These are phyloP conservation scores for Catostylus mosaicus DNA, from an alignment of 30 jellyfish, hydroid and myxozoan genomes.

Conservation along the genomic window DNA sequence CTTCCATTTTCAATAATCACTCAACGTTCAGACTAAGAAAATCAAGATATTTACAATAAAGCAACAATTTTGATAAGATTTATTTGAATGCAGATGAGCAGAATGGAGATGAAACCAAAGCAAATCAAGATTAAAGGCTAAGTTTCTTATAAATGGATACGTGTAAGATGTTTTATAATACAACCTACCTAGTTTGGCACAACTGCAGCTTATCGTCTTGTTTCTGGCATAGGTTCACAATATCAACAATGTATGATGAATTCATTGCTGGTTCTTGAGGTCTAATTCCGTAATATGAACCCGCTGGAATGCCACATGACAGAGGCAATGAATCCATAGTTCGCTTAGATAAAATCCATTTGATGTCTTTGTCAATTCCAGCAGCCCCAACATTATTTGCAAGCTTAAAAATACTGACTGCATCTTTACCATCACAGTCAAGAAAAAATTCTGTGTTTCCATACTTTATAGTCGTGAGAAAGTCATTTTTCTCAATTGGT, in stretches of 20 bases:
- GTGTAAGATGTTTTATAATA: too few relatives aligned
- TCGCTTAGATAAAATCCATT: conserved; percentile 29
- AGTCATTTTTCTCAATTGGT: background rate
- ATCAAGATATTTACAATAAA: too few relatives aligned
- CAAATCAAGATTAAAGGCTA: too few relatives aligned
- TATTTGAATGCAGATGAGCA: too few relatives aligned
- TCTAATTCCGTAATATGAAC: background rate
- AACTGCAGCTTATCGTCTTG: background rate
- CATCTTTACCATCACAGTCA: conserved; percentile 18
- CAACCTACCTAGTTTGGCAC: background rate
- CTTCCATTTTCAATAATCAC: too few relatives aligned
- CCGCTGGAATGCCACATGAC: conserved; percentile 8
- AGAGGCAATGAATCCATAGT: conserved; percentile 27
- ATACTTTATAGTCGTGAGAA: background rate
- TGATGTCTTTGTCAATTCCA: conserved; percentile 12
- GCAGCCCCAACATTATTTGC: conserved; percentile 24
- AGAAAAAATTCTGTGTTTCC: conserved; percentile 3
- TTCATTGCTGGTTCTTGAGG: background rate
- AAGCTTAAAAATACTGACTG: background rate
- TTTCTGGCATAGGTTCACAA: background rate
- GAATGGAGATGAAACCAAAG: too few relatives aligned
- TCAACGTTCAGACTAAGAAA: too few relatives aligned
- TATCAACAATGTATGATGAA: background rate
- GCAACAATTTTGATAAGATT: too few relatives aligned
- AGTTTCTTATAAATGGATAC: too few relatives aligned